Base-by-base conservation (phyloP, 2,113 vertebrate species). In the Hoplias malabaricus region DNA sequence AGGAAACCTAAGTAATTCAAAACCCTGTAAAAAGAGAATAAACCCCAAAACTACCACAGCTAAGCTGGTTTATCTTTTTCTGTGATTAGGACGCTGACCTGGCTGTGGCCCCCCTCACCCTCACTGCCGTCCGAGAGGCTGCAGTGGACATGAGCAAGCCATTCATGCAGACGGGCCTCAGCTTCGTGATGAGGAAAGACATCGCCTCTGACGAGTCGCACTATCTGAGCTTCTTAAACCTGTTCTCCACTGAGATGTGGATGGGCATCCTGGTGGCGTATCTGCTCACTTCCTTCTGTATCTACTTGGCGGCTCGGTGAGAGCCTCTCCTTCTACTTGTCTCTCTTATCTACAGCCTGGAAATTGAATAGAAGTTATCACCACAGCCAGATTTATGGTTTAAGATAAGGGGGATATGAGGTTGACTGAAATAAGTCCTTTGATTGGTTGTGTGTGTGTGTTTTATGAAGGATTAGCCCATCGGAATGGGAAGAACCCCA, bases 181-280 rank as follows among this genome's bases (percentile, higher is more conserved):
- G 94, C n/a, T 96, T 97, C 87, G 9, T 97, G 78, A 73, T 96
- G 16, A 88, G 84, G 10, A 94, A 89, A 56, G 93, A 94, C 38
- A 12, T 73, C 0, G 36, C 40, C 14, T 79, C 86, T 0, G 89
- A 91, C 1, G 90, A 91, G 0, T 40, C 88, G 8, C 90, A 90
- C 0, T 68, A 91, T 50, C 91, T 96, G 84, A 90, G 92, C 77
- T 94, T 97, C 80, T 85, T 96, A 76, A 84, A 89, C 0, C 94
- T 95, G 2, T 96, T 97, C 89, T 93, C 95, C 77, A 92, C 89
- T 4, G 90, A 95, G 80, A 93, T 92, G 81, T 97, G 96, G 96
- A 90, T 91, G 0, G 92, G 94, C 3, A 66, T 95, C n/a, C 65
- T 96, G 0, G 74, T 94, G 0, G 92, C 95, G 1, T 97, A 96